phyloP scores from a whole-genome alignment of 1,140 invertebrate species.

The Batillaria attramentaria region DNA sequence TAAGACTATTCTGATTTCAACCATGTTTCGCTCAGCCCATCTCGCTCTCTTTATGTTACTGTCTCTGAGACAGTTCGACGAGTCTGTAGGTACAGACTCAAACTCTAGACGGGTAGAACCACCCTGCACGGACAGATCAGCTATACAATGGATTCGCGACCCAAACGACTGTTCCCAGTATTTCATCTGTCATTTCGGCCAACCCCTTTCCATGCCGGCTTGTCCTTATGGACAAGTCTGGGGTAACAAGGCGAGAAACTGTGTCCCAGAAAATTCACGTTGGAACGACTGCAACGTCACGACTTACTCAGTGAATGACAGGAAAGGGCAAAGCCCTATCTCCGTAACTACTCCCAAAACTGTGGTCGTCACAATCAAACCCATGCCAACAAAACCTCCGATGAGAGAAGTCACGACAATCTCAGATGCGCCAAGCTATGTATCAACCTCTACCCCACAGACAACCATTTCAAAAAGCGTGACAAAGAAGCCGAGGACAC shows the following conservation, averaged over 20 bases:
- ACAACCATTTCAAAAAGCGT: no score
- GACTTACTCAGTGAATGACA: neutral
- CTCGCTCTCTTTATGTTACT: neutral
- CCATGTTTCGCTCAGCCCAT: neutral
- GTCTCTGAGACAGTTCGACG: neutral
- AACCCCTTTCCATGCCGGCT: conserved; percentile 45
- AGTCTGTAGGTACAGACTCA: neutral
- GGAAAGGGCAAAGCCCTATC: neutral
- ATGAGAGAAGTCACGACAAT: neutral
- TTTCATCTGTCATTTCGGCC: conserved; percentile 50
- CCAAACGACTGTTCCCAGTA: conserved; percentile 41
- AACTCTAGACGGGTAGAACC: conserved; percentile 17
- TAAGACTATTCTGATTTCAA: neutral
- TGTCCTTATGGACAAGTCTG: conserved; percentile 49
- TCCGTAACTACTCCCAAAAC: neutral
- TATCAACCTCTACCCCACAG: neutral
- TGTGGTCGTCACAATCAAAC: neutral
- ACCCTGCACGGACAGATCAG: conserved; percentile 37
- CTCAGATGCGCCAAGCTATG: neutral
- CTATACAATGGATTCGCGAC: conserved; percentile 47
- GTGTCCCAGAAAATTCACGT: conserved; percentile 40
- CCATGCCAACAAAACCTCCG: neutral
- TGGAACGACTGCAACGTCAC: conserved; percentile 46
- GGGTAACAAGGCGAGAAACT: conserved; percentile 46
- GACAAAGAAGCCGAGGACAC: no score